A percentile compares a stretch with the other conserved stretches of the same genome.
Conservation (phyloP, 2,888 invertebrate genomes). For the Machimus rusticus region DNA sequence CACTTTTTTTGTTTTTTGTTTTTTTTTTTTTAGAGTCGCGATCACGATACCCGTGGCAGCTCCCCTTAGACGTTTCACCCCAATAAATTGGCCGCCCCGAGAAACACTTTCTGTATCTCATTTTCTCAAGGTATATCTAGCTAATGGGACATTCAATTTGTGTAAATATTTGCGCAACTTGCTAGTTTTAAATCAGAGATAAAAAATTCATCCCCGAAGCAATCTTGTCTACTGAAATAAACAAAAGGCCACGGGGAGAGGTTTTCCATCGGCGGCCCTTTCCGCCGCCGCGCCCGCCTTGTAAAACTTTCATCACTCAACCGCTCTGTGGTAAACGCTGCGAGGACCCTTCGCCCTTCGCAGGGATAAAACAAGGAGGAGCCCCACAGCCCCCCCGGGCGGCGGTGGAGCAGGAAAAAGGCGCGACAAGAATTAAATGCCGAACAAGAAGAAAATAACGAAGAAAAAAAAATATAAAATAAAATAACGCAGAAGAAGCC, state of each 20-base stretch:
- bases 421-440: slow-evolving; percentile 40
- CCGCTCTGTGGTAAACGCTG: slow-evolving; percentile 23
- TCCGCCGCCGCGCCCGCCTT: slow-evolving; percentile 6
- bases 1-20: neutral
- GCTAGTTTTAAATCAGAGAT: slow-evolving; percentile 46
- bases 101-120: slow-evolving; percentile 21
- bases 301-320: slow-evolving; percentile 47
- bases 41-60: neutral
- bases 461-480: no score
- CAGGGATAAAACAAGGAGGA: neutral
- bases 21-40: neutral
- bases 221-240: slow-evolving; percentile 45
- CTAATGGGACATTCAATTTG: slow-evolving; percentile 41
- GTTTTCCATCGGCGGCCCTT: slow-evolving; percentile 15
- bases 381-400: neutral
- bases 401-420: slow-evolving; percentile 17
- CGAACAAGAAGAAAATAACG: slow-evolving; percentile 9
- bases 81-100: slow-evolving; percentile 14
- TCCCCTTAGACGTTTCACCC: neutral
- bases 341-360: neutral
- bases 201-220: slow-evolving; percentile 45
- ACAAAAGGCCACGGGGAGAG: slow-evolving; percentile 29
- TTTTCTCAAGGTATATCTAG: slow-evolving; percentile 34
- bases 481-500: neutral
- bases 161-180: slow-evolving; percentile 40